Evolutionary conservation across 2,113 vertebrate species (phyloP), one percentile per base, ranked within the genome.

Genomic region (Pelvicachromis taeniatus): DNA sequence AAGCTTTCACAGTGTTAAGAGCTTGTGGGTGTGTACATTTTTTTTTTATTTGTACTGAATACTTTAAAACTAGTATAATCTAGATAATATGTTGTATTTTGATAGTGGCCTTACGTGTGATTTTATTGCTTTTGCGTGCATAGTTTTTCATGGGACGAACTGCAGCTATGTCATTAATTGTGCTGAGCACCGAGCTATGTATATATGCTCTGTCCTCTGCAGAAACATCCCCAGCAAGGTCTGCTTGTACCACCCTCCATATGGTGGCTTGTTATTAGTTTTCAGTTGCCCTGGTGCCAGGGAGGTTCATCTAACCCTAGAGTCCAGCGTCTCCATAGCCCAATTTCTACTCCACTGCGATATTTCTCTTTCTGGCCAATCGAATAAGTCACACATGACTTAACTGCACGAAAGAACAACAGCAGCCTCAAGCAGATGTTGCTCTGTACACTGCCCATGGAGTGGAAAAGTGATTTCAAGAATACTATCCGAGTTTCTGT

Each of bases 351-450:
- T 91, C 80, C 85, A 91, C 81, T 89, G 80, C 93, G 87, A 94
- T 94, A 95, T 92, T 91, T 88, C 86, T 83, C 90, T 93, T 92
- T 86, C 91, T 87, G 90, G 93, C 93, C 93, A 84, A 92, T 95
- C 86, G 81, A 92, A 93, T 94, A 94, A 93, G 94, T 93, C 82
- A 88, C 87, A 95, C 91, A 90, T 95, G 94, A 78, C 89, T 94
- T 91, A 93, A 80, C 79, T 84, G 78, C 94, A 94, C 82, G 92
- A 94, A 95, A 92, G 88, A 93, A 84, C 90, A 94, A 86, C 91
- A 92, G 61, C 84, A 87, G 94, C 94, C 94, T 89, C 77, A 54
- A 93, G 91, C 84, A 92, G 89, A 89, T 93, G 94, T 86, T 93
- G 85, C 88, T 93, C 92, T 85, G 23, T 40, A 53, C 80, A 89